phyloP scores from a whole-genome alignment of 2,113 vertebrate genomes.

The Alosa alosa region DNA sequence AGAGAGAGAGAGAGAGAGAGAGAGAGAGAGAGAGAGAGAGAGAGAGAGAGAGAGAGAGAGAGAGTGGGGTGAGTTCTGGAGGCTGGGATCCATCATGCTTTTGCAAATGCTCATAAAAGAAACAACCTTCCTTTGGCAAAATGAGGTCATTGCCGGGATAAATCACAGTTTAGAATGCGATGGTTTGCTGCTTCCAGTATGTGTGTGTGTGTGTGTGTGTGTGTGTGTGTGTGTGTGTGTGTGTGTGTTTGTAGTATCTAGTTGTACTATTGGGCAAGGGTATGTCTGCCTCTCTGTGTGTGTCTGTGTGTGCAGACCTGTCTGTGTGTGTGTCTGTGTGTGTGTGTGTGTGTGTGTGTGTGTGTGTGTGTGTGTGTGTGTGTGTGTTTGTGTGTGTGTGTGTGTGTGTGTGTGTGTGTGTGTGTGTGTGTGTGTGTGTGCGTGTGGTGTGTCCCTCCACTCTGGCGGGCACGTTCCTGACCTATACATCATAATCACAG shows the following conservation, averaged over 20 bases:
- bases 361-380: neutral
- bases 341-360: neutral
- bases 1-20: too few species aligned
- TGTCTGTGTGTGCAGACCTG: neutral
- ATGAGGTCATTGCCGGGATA: neutral
- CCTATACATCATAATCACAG: neutral
- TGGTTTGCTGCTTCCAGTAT: neutral
- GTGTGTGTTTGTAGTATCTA: neutral
- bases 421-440: neutral
- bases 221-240: too few species aligned
- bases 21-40: too few species aligned
- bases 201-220: neutral
- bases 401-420: neutral
- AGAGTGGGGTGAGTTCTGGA: neutral
- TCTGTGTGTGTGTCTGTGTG: neutral
- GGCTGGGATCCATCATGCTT: neutral
- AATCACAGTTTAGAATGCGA: neutral
- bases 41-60: too few species aligned
- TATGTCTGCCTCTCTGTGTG: neutral
- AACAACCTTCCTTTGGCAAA: neutral
- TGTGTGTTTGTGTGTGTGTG: too few species aligned
- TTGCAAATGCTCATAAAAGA: neutral
- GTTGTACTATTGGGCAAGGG: neutral
- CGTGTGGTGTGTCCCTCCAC: neutral
- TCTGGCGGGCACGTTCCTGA: neutral